Evolutionary conservation across 2,888 invertebrate genomes (phyloP).

Genomic region (Helobdella robusta): DNA sequence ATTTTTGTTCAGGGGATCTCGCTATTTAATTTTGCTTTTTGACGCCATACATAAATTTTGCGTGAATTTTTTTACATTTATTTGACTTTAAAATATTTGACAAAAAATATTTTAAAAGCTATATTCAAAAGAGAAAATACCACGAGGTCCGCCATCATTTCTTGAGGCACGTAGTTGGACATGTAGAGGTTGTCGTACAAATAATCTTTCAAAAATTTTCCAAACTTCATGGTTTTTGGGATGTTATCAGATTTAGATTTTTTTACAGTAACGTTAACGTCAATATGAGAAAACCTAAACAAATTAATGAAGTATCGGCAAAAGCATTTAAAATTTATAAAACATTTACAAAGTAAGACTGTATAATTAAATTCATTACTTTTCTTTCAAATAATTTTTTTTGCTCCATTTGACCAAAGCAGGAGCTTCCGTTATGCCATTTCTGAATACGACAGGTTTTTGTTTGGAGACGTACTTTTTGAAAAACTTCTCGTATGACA

Average conservation of each 20-base stretch:
- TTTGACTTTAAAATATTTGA: too few relatives aligned
- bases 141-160: constrained; percentile 44
- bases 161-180: constrained; percentile 41
- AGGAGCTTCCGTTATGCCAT: constrained; percentile 38
- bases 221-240: constrained; percentile 39
- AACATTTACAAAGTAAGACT: background rate
- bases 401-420: constrained; percentile 41
- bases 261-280: constrained; percentile 38
- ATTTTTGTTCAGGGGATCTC: too few relatives aligned
- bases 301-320: background rate
- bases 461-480: constrained; percentile 38
- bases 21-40: too few relatives aligned
- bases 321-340: background rate
- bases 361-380: constrained; percentile 21
- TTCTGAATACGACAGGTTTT: constrained; percentile 41
- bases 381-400: constrained; percentile 42
- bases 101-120: too few relatives aligned
- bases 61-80: too few relatives aligned
- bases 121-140: too few relatives aligned
- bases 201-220: constrained; percentile 45
- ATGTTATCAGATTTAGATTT: constrained; percentile 34
- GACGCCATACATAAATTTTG: too few relatives aligned
- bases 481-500: constrained; percentile 40
- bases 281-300: constrained; percentile 38
- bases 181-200: constrained; percentile 47